phyloP scores from a whole-genome alignment of 2,797 vertebrate genomes.

The Otolemur crassicaudatus region DNA sequence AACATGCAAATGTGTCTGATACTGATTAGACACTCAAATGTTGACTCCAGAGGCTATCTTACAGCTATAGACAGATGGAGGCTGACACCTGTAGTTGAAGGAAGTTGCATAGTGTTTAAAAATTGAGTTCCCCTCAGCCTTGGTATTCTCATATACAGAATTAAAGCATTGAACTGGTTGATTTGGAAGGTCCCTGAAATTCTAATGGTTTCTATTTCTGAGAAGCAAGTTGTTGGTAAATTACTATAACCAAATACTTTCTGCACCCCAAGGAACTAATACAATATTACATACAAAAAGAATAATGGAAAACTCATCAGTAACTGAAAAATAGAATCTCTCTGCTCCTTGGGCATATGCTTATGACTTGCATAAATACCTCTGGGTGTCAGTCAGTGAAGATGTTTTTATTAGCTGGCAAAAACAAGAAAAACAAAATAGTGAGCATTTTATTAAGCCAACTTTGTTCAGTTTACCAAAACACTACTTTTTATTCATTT shows the following conservation, averaged over 20 bases:
- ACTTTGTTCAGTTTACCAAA: slow-evolving; percentile 40
- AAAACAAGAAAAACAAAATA: slow-evolving; percentile 19
- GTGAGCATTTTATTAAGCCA: slow-evolving; percentile 44
- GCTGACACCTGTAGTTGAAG: not conserved
- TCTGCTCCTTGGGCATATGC: not conserved
- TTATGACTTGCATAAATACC: not conserved
- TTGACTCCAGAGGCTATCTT: not conserved
- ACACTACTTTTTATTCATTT: slow-evolving; percentile 17
- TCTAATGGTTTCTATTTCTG: slow-evolving; percentile 15
- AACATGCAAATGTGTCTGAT: not conserved
- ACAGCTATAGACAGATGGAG: not conserved
- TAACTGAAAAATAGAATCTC: not conserved
- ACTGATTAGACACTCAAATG: not conserved
- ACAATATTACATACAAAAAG: not conserved
- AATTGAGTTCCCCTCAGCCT: not conserved
- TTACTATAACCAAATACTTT: slow-evolving; percentile 35
- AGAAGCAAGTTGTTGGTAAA: slow-evolving; percentile 39
- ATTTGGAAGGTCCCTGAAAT: slow-evolving; percentile 33
- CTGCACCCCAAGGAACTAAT: not conserved
- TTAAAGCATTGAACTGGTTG: not conserved
- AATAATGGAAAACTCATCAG: not conserved
- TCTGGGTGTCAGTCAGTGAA: not conserved
- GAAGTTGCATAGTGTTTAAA: slow-evolving; percentile 22
- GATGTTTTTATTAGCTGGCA: not conserved
- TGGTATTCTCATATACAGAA: not conserved